phyloP scores from a whole-genome alignment of 2,113 vertebrate species.

The Calidris pygmaea region DNA sequence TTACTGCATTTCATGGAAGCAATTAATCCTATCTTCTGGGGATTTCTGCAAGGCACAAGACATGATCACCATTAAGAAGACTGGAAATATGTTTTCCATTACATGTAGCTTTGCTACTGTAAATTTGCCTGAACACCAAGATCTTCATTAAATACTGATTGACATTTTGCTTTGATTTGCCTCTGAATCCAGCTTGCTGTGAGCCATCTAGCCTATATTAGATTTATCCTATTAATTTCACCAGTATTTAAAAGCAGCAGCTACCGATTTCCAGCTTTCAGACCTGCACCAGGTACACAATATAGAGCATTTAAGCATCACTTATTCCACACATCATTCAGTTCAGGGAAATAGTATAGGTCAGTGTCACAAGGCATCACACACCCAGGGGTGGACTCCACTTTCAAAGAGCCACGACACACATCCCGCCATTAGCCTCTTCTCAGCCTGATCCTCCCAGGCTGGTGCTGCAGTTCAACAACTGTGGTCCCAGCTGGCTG shows the following conservation, averaged over 20 bases:
- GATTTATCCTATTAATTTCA: not conserved
- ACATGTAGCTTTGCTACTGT: not conserved
- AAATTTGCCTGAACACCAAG: not conserved
- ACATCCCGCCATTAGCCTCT: not conserved
- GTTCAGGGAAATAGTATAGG: not conserved
- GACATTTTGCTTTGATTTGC: not conserved
- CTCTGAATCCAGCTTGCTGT: not conserved
- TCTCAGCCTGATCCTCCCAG: not conserved
- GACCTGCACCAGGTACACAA: not conserved
- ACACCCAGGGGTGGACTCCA: not conserved
- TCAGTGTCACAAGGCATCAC: accelerated
- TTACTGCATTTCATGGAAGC: not conserved
- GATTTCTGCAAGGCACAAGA: not conserved
- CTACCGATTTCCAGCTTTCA: not conserved
- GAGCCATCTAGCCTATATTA: not conserved
- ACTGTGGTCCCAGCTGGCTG: not conserved
- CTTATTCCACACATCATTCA: not conserved
- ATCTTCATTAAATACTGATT: not conserved
- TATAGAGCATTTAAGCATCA: not conserved
- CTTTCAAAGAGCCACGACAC: not conserved
- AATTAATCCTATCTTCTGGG: not conserved
- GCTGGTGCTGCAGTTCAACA: not conserved
- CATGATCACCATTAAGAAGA: not conserved
- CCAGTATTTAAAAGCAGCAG: not conserved
- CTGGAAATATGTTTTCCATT: not conserved